Evolutionary conservation across 1,140 invertebrate species (phyloP), one percentile per base, ranked within the genome.

Genomic region (Drosophila obscura): DNA sequence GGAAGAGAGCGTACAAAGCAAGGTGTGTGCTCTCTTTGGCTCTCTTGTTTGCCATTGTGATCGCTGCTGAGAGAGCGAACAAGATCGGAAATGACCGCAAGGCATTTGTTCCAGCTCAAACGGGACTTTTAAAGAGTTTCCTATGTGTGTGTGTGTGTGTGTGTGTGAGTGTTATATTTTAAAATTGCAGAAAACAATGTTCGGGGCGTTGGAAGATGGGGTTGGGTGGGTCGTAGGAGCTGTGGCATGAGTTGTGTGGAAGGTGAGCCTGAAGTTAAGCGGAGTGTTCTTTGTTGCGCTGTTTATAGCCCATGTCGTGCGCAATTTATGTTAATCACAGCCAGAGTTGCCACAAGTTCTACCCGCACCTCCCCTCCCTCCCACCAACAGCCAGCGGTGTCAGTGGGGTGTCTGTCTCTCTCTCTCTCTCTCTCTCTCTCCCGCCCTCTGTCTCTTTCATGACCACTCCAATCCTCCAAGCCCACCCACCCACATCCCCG

Each of bases 271-370:
- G 44, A 41, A 63, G 62, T 28, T 44, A 26, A 19, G 64, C 50
- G 35, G 35, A 39, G 35, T 39, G 35, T 39, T 49, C 35, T 62
- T 59, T 46, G 41, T 53, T 68, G 43, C 53, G 45, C 41, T 67
- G 51, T 79, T 66, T 68, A 60, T 69, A 60, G 77, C 46, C 59
- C 77, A 75, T 80, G 77, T 65, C 77, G 77, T 80, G 77, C 77
- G 77, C 77, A 80, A 80, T 80, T 80, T 80, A 80, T 80, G 77
- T 80, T 80, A 80, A 80, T 80, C 77, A 75, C 71, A 50, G 44
- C 72, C 41, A 61, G 55, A 76, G 72, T 57, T 76, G 35, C 55
- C 26, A 51, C 19, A 61, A 43, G 9, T 4, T 19, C 19, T 19
- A 19, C 19, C 19, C 19, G 16, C 16, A 16, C 0, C 16, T 16